Conservation (phyloP, 2,888 invertebrate genomes). For the Microchrysa polita region DNA sequence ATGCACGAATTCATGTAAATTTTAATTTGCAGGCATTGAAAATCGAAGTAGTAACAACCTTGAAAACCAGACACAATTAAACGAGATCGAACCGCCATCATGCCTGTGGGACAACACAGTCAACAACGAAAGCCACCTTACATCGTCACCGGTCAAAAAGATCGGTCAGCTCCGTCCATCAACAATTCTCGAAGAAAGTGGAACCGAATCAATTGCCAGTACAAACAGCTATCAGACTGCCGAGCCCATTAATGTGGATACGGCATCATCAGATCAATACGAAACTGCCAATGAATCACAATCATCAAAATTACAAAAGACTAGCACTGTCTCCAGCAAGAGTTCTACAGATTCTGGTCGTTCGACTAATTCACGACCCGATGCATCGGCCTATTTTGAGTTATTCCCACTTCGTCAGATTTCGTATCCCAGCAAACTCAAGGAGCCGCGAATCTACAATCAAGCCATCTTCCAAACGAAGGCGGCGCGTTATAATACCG, state of each 20-base stretch:
- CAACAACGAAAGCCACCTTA: constrained; percentile 51
- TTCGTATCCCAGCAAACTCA: background rate
- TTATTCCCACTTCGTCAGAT: constrained; percentile 21
- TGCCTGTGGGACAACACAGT: constrained; percentile 61
- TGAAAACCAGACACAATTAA: constrained; percentile 58
- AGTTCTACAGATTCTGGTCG: background rate
- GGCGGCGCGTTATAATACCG: background rate
- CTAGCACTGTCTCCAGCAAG: background rate
- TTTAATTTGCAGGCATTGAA: constrained; percentile 38
- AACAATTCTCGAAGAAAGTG: constrained; percentile 60
- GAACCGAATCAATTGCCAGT: constrained; percentile 29
- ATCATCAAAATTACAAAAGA: background rate
- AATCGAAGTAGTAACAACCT: constrained; percentile 26
- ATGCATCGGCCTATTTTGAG: constrained; percentile 32
- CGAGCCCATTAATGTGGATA: constrained; percentile 52
- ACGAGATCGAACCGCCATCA: constrained; percentile 61
- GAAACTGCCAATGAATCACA: constrained; percentile 58
- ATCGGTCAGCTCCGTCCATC: constrained; percentile 61
- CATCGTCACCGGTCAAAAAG: constrained; percentile 61
- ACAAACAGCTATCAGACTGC: constrained; percentile 43
- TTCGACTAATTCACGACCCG: constrained; percentile 16
- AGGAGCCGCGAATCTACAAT: constrained; percentile 12
- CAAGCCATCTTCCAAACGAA: constrained; percentile 12
- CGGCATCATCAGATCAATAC: constrained; percentile 56
- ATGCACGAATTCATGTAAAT: too few species aligned